Conservation (phyloP, 92 coral and sea anemone species). For the Zoanthus gigantus region DNA sequence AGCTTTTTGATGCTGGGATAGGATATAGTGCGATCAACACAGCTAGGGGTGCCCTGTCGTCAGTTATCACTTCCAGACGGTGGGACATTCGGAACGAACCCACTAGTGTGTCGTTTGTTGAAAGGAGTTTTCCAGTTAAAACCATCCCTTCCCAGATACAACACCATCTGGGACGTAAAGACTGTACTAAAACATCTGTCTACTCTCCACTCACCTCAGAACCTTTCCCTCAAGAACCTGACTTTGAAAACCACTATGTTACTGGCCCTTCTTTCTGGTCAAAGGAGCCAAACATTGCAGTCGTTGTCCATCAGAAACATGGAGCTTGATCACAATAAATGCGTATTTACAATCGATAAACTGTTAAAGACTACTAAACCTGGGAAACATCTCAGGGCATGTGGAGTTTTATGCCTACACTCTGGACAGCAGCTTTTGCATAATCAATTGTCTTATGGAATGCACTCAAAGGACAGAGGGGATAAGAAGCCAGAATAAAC, state of each 20-base stretch:
- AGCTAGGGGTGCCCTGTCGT: conserved; percentile 1
- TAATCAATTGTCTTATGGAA: conserved; percentile 21
- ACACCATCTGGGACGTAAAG: conserved; percentile 66
- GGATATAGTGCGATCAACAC: conserved; percentile 44
- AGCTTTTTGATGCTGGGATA: conserved; percentile 26
- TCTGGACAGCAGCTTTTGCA: conserved; percentile 20
- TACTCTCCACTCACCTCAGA: conserved; percentile 53
- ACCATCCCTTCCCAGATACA: conserved; percentile 20
- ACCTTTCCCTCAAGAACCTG: conserved; percentile 52
- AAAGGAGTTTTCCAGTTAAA: background rate
- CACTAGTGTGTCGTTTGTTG: background rate
- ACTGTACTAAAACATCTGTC: conserved; percentile 54
- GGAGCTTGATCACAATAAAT: conserved; percentile 47
- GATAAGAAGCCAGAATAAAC: conserved; percentile 15
- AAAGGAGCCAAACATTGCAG: conserved; percentile 72
- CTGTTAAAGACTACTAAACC: conserved; percentile 55
- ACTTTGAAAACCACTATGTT: conserved; percentile 68
- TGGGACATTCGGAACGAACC: background rate
- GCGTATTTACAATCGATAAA: conserved; percentile 54
- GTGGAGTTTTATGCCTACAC: background rate
- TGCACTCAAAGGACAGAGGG: conserved; percentile 45
- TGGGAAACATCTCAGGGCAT: conserved; percentile 40
- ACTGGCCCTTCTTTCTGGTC: conserved; percentile 67
- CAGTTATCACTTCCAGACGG: background rate
- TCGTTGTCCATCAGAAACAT: conserved; percentile 41